Conservation (phyloP, 2,797 vertebrate genomes). For the Crenichthys baileyi region DNA sequence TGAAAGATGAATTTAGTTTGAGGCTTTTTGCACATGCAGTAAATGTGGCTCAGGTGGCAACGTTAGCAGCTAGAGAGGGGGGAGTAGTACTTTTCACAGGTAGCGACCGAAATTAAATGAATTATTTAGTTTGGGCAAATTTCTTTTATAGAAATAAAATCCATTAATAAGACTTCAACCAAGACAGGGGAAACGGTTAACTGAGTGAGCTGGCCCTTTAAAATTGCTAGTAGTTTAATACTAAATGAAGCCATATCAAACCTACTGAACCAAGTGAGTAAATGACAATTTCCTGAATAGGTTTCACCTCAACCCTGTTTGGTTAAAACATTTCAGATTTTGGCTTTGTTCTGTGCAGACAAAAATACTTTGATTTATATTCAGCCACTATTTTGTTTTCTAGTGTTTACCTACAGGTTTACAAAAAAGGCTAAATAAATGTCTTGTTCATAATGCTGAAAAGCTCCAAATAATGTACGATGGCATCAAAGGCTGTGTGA, state of each 20-base stretch:
- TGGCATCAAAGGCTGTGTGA: slow-evolving; percentile 21
- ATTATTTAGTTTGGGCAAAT: neutral
- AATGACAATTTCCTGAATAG: slow-evolving; percentile 5
- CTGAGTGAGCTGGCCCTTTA: slow-evolving; percentile 37
- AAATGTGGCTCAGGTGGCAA: too few species aligned
- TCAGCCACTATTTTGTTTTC: neutral
- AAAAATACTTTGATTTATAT: neutral
- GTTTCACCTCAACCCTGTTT: slow-evolving; percentile 42
- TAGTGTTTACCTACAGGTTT: slow-evolving; percentile 28
- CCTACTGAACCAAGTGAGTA: slow-evolving; percentile 28
- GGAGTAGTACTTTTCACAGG: neutral
- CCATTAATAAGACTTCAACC: neutral
- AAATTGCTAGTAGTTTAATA: neutral
- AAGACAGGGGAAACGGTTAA: neutral
- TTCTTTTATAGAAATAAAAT: neutral
- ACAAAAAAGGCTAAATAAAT: slow-evolving; percentile 39
- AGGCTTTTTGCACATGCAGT: too few species aligned
- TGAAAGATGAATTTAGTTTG: neutral
- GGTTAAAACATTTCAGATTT: slow-evolving; percentile 53
- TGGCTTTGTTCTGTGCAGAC: neutral
- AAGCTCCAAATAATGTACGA: slow-evolving; percentile 2
- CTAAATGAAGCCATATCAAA: slow-evolving; percentile 43
- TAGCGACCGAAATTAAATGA: neutral
- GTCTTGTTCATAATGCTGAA: slow-evolving; percentile 31
- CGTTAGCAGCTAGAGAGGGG: neutral